These are phyloP conservation scores for Aspidiotus destructor DNA, from an alignment of 2,888 invertebrate genomes.

Conservation along the genomic window DNA sequence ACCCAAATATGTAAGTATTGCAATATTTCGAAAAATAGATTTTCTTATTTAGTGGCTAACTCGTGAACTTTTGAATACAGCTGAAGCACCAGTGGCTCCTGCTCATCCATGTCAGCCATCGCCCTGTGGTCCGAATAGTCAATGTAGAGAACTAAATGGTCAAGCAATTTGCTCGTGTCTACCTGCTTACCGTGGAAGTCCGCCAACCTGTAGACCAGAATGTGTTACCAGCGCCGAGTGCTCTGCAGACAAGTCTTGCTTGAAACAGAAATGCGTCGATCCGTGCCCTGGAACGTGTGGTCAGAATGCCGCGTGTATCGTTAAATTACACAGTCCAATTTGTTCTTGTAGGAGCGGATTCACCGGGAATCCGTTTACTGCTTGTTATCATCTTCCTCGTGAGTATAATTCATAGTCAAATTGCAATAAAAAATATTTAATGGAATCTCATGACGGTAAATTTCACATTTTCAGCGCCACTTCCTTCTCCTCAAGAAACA, in stretches of 20 bases:
- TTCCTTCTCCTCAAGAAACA: slow-evolving; percentile 34
- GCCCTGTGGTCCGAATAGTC: slow-evolving; percentile 57
- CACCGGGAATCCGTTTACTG: slow-evolving; percentile 57
- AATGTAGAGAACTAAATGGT: slow-evolving; percentile 52
- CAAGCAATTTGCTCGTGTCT: slow-evolving; percentile 62
- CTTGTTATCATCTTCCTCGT: slow-evolving; percentile 46
- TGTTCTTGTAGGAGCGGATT: slow-evolving; percentile 56
- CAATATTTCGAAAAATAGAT: background rate
- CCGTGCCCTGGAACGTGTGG: slow-evolving; percentile 68
- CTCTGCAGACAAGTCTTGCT: slow-evolving; percentile 57
- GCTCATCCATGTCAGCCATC: slow-evolving; percentile 52
- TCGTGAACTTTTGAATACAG: background rate
- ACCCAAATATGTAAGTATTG: slow-evolving; percentile 41
- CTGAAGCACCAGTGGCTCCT: slow-evolving; percentile 39
- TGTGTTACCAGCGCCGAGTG: slow-evolving; percentile 65
- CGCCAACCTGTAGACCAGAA: slow-evolving; percentile 61
- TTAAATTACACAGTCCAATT: slow-evolving; percentile 63
- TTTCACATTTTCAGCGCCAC: slow-evolving; percentile 36
- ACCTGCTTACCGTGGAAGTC: slow-evolving; percentile 53
- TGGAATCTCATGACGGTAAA: background rate
- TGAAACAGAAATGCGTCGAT: slow-evolving; percentile 58
- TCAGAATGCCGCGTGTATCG: slow-evolving; percentile 59
- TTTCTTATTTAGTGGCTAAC: background rate
- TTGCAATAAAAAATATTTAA: no score
- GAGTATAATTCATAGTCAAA: background rate